These are phyloP conservation scores for Lingula anatina DNA, from an alignment of 2,888 invertebrate genomes.

Conservation along the genomic window DNA sequence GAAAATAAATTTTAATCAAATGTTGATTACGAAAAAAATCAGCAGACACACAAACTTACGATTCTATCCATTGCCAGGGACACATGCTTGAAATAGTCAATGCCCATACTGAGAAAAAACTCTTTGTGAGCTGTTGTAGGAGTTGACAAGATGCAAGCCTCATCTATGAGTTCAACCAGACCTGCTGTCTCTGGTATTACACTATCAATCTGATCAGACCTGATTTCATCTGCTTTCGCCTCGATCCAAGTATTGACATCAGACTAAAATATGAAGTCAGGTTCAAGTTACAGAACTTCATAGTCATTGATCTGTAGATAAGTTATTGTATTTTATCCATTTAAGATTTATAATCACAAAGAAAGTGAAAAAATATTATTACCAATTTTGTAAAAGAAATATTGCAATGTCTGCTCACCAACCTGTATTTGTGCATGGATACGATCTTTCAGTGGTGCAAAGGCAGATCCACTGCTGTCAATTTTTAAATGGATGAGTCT, in stretches of 20 bases:
- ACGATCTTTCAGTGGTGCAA: too few relatives aligned
- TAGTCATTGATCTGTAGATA: too few relatives aligned
- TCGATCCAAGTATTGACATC: constrained; percentile 27
- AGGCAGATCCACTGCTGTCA: too few relatives aligned
- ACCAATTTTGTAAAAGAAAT: too few relatives aligned
- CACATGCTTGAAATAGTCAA: constrained; percentile 36
- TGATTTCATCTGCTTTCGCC: constrained; percentile 14
- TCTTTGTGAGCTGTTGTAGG: constrained; percentile 25
- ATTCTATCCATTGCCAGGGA: constrained; percentile 32
- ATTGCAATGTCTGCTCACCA: too few relatives aligned
- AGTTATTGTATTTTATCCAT: too few relatives aligned
- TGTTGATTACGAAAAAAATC: neutral
- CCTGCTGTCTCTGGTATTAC: constrained; percentile 28
- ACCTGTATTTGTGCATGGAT: too few relatives aligned
- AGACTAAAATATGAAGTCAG: too few relatives aligned
- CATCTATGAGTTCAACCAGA: constrained; percentile 22
- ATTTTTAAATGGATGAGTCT: too few relatives aligned
- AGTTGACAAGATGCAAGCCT: constrained; percentile 21
- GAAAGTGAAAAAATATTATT: too few relatives aligned
- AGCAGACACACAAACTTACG: constrained; percentile 14
- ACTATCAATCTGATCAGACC: constrained; percentile 21
- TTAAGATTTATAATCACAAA: too few relatives aligned
- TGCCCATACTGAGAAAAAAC: constrained; percentile 28
- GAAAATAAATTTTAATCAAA: neutral
- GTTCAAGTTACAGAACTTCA: too few relatives aligned